Base-by-base conservation (phyloP, 2,797 vertebrate species). In the Galagoides demidoff region DNA sequence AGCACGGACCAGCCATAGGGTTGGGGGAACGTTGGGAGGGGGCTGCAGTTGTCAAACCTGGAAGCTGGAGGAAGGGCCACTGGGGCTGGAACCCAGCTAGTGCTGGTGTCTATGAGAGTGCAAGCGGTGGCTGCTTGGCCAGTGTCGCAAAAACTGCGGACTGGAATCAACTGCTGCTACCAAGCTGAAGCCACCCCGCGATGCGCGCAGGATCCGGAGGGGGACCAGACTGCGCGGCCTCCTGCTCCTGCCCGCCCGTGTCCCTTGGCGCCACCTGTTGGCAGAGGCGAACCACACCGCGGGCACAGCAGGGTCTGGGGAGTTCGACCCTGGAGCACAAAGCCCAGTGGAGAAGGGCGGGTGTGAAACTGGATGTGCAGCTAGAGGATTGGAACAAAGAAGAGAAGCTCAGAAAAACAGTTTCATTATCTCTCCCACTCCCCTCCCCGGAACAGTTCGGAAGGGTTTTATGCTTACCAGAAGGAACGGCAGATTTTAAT, bases 401-500 rank as follows among this genome's bases (percentile, higher is more conserved):
- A 61, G 43, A 87, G 66, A 49, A 22, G 13, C 17, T 77, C 61
- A 20, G 81, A 37, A 89, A 76, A 8, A 2, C 3, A 34, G 59
- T 29, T 78, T 55, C 25, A 7, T 5, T 52, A 39, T 73, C 25
- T 11, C 7, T 7, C 43, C n/a, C 27, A 2, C 1, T 3, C 43
- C 10, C 29, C 61, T 29, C 20, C 49, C 45, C 29, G 1, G 37
- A 64, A 37, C 39, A 59, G 29, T 83, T 89, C 20, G 45, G 45
- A 94, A 89, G 85, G 57, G 23, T 84, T 89, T 76, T 81, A 92
- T 55, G 64, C 27, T 63, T 91, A 68, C 71, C 59, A 88, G 64
- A 83, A 92, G 79, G 81, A 89, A 61, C 3, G 8, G 43, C 49
- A 34, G 61, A 31, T 74, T 93, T 89, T 85, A 43, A 78, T 92